Evolutionary conservation across 2,888 invertebrate genomes (phyloP).

Genomic region (Blomia tropicalis): DNA sequence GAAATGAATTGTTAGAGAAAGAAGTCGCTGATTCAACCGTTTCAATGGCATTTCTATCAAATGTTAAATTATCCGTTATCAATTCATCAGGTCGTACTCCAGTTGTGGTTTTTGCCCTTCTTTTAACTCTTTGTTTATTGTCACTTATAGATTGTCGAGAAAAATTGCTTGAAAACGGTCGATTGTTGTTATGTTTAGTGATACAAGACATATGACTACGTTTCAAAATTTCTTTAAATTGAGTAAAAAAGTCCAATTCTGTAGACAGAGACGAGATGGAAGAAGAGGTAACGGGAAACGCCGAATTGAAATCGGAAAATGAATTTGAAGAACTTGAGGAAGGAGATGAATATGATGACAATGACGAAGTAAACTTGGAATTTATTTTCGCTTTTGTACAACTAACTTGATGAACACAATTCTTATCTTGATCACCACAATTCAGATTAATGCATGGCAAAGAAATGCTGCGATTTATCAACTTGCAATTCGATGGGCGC

Average conservation of each 20-base stretch:
- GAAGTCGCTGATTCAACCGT: not conserved
- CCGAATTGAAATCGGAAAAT: not conserved
- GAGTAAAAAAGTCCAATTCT: conserved; percentile 1
- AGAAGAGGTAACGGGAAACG: not conserved
- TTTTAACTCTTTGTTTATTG: not conserved
- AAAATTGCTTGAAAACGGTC: not conserved
- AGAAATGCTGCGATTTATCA: not conserved
- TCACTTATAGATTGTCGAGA: not conserved
- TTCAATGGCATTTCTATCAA: not conserved
- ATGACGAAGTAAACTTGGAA: not conserved
- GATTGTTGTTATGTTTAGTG: not conserved
- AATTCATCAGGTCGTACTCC: not conserved
- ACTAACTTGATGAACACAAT: not conserved
- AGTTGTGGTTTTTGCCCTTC: not conserved
- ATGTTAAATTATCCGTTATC: not conserved
- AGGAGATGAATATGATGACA: not conserved
- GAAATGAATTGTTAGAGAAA: conserved; percentile 11
- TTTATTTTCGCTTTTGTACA: not conserved
- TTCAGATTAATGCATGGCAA: conserved; percentile 13
- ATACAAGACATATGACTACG: not conserved
- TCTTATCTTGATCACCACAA: not conserved
- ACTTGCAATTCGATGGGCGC: not conserved
- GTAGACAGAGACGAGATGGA: not conserved
- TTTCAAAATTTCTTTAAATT: conserved; percentile 11
- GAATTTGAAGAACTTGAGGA: conserved; percentile 2